phyloP scores from a whole-genome alignment of 2,797 vertebrate genomes.

The Hyperoplus immaculatus region DNA sequence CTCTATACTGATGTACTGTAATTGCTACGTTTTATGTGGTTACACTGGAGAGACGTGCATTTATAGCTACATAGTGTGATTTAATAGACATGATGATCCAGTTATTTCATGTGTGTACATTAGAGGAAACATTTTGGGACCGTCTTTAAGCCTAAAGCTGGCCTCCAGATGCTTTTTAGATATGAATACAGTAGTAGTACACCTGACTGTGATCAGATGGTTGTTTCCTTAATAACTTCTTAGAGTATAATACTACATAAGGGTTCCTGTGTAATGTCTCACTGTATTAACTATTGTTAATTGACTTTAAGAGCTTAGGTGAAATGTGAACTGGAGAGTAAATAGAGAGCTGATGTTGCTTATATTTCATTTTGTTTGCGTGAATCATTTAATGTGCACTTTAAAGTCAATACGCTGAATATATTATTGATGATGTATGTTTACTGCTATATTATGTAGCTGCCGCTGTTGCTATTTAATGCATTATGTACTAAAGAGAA shows the following conservation, averaged over 20 bases:
- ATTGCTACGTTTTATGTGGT: slow-evolving; percentile 23
- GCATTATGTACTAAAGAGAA: slow-evolving; percentile 22
- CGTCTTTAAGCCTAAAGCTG: slow-evolving; percentile 10
- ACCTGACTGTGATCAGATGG: slow-evolving; percentile 29
- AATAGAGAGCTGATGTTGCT: slow-evolving; percentile 29
- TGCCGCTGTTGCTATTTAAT: slow-evolving; percentile 36
- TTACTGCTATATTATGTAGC: slow-evolving; percentile 40
- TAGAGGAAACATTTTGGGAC: slow-evolving; percentile 1
- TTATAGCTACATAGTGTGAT: slow-evolving; percentile 31
- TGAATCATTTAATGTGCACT: slow-evolving; percentile 65
- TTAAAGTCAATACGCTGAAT: slow-evolving; percentile 48
- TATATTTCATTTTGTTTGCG: slow-evolving; percentile 51
- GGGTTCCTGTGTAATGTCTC: slow-evolving; percentile 32
- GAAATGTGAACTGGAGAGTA: slow-evolving; percentile 48
- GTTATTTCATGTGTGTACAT: slow-evolving; percentile 27
- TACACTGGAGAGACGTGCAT: slow-evolving; percentile 24
- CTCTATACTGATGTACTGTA: slow-evolving; percentile 18
- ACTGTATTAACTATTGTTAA: slow-evolving; percentile 20
- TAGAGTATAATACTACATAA: slow-evolving; percentile 13
- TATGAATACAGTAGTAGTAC: slow-evolving; percentile 1
- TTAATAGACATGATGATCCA: slow-evolving; percentile 32
- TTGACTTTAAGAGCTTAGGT: slow-evolving; percentile 69
- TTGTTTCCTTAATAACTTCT: slow-evolving; percentile 29
- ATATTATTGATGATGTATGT: slow-evolving; percentile 65
- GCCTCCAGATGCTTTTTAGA: slow-evolving; percentile 25